Evolutionary conservation across 2,797 vertebrate species (phyloP).

Genomic region (Sardinella longiceps): DNA sequence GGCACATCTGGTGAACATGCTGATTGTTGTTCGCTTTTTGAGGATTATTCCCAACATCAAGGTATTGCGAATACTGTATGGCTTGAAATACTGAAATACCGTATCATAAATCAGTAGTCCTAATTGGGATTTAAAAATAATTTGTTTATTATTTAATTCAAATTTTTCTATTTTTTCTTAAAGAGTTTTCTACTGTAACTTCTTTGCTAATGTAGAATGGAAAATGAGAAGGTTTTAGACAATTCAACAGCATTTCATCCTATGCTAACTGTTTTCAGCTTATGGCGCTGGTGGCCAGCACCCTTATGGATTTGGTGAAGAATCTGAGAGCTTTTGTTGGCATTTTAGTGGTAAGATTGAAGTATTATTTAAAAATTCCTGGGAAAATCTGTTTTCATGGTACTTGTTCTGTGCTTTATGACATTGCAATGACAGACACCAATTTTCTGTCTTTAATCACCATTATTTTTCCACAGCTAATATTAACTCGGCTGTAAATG

Average conservation of each 20-base stretch:
- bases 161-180: too few relatives aligned
- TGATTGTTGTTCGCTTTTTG: conserved; percentile 80
- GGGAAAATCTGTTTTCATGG: background rate
- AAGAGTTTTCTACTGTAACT: background rate
- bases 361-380: background rate
- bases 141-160: background rate
- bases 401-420: too few relatives aligned
- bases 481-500: too few relatives aligned
- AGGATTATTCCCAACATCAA: conserved; percentile 77
- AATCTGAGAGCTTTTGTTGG: conserved; percentile 82
- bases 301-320: conserved; percentile 76
- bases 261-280: conserved; percentile 61
- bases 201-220: background rate
- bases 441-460: background rate
- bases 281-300: conserved; percentile 77
- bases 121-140: background rate
- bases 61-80: conserved; percentile 55
- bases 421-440: too few relatives aligned
- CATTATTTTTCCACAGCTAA: too few relatives aligned
- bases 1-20: conserved; percentile 75
- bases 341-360: conserved; percentile 78
- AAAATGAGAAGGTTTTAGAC: background rate
- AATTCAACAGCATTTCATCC: background rate
- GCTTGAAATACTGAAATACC: too few relatives aligned
- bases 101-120: background rate